Base-by-base conservation (phyloP, 1,140 invertebrate genomes). In the Colletes latitarsis region DNA sequence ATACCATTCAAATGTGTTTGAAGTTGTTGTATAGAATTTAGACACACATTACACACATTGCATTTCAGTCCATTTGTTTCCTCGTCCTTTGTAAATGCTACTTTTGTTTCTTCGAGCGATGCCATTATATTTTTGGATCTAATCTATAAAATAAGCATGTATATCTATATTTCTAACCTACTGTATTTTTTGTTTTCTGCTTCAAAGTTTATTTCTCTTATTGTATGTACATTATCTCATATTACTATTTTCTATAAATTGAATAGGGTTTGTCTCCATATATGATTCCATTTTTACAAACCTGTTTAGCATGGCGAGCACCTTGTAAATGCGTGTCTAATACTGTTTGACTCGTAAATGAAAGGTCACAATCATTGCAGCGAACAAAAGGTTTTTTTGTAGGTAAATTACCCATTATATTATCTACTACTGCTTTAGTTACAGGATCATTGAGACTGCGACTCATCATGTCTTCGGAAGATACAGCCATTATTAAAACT, bases 1-100 rank as follows among this genome's bases (percentile, higher is more conserved):
- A 83, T 92, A 94, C 94, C 94, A 90, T 94, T 92, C 15, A 94
- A 85, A 90, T 94, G 94, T 66, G 93, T 94, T 83, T 94, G 93
- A 10, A 94, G 89, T 82, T 94, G 94, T 62, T 94, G 93, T 39
- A 94, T 92, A 4, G 94, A 94, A 79, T 94, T 94, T 0, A 94
- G 88, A 79, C 91, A 92, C 39, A 94, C 92, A 86, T 93, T 92
- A 79, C 94, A 94, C 5, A 93, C 88, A 80, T 94, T 93, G 77
- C 94, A 94, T 76, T 92, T 93, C 9, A 94, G 88, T 8, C 91
- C 91, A 77, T 93, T 94, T 4, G 91, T 91, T 82, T 93, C 92
- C 79, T 92, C 88, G 76, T 94, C 92, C 78, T 93, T 93, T 39
- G 91, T 91, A 73, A 94, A 92, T 39, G 91, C 77, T 68, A 93